A percentile compares a stretch with the other conserved stretches of the same genome.
These are phyloP conservation scores for Macrosoma leucophasiata DNA, from an alignment of 2,888 invertebrate species.

Conservation along the genomic window DNA sequence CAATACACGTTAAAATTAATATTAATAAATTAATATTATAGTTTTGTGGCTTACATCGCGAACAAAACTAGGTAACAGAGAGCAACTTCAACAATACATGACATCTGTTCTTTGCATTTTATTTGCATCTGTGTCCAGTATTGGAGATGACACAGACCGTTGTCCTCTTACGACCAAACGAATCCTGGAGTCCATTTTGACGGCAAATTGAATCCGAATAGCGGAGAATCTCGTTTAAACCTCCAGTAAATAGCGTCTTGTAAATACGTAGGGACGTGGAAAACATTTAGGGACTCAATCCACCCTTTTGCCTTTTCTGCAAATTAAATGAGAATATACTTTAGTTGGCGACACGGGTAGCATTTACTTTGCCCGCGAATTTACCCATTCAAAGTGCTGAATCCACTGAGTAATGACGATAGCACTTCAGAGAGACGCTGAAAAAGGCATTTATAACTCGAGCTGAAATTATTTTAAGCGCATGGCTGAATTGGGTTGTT, in stretches of 20 bases:
- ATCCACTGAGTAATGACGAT: constrained; percentile 8
- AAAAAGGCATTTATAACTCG: constrained; percentile 3
- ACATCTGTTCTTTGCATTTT: too few species aligned
- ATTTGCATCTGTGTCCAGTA: too few species aligned
- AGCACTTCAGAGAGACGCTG: constrained; percentile 2
- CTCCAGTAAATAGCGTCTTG: constrained; percentile 59
- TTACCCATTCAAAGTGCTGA: constrained; percentile 14
- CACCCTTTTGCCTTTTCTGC: constrained; percentile 61
- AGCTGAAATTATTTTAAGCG: constrained; percentile 9
- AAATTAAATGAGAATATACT: constrained; percentile 57
- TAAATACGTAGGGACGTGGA: constrained; percentile 60
- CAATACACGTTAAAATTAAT: too few species aligned
- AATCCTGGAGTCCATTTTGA: constrained; percentile 57
- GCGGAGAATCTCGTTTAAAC: constrained; percentile 48
- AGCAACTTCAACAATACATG: too few species aligned
- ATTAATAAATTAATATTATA: too few species aligned
- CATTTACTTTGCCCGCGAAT: constrained; percentile 27
- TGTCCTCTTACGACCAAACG: constrained; percentile 37
- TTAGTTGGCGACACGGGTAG: constrained; percentile 31
- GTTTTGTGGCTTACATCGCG: too few species aligned
- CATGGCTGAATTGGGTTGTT: constrained; percentile 5
- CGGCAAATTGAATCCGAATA: constrained; percentile 68
- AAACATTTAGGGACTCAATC: constrained; percentile 54
- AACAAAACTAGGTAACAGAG: too few species aligned
- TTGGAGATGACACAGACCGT: background rate